Evolutionary conservation across 1,140 invertebrate genomes (phyloP), one percentile per base, ranked within the genome.

Genomic region (Hirudo medicinalis): DNA sequence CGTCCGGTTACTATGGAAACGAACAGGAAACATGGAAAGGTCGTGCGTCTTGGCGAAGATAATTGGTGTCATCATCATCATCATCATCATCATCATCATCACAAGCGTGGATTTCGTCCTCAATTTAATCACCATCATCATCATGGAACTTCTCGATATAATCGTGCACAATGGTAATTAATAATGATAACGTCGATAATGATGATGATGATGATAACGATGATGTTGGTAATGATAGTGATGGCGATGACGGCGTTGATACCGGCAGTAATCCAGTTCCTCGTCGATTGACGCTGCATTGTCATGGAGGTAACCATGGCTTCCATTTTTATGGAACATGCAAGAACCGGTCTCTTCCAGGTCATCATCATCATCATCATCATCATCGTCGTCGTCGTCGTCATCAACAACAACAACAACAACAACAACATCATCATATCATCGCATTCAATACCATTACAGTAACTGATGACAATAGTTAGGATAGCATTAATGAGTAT

Each of bases 191-290:
- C 17, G 57, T 15, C 43, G 57, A 63, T 15, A 32, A n/a, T 63
- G 6, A 63, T 63, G 29, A 63, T 63, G 57, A 63, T 63, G 57
- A 22, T 63, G 57, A 63, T 63, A 1, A 63, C 17, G 57, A 32
- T 1, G 11, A n/a, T 2, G 57, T 22, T 4, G 55, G 55, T 60
- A 4, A 13, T 22, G 11, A 25, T 22, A 22, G 17, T 57, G 54
- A 57, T 9, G 54, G 9, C 9, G 54, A 57, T 57, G 20, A 5
- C 9, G 25, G 54, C 20, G 2, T 20, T 57, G 54, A n/a, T 57
- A 25, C 20, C 25, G 54, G 9, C 9, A 25, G 2, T 57, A 36
- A 36, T 36, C 6, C 32, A 36, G 32, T 36, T 49, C 43, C 43
- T 49, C 43, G 57, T 49, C 43, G 57, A 63, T 63, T 22, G 22